Evolutionary conservation across 30 jellyfish, hydroid and myxozoan genomes (phyloP), one percentile per base, ranked within the genome.

Genomic region (Morbakka virulenta): DNA sequence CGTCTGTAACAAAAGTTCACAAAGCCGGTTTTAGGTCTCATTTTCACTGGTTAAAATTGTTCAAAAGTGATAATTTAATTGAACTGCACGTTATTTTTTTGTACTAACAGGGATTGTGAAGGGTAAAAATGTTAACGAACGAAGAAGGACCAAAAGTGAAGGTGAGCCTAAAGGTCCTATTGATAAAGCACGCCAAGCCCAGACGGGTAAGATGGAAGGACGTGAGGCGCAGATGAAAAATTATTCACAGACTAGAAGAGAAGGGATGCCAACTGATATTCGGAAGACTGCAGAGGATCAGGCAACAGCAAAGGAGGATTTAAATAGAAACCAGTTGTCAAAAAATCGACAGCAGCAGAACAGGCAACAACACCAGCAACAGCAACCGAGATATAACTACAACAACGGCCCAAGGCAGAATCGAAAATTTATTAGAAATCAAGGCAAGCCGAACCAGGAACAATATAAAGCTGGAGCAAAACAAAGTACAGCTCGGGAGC

Each of bases 91-190:
- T n/a, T n/a, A n/a, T n/a, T n/a, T n/a, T n/a, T n/a, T n/a, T n/a
- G n/a, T n/a, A n/a, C n/a, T n/a, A n/a, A n/a, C 11, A 57, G 71
- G 71, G 4, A 11, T 4, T 13, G 71, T 75, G 20, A 67, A 85
- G 41, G 85, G 89, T 35, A 78, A 64, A 1, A 74, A 28, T 25
- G 85, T 72, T 2, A 80, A 67, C 17, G 51, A 52, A 3, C 66
- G 95, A 23, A 50, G 81, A 47, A 68, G 96, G 66, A 48, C 91
- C 72, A 65, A 50, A 3, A 84, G 95, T 67, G 95, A 74, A 75
- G 89, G 95, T n/a, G 95, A 84, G 70, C 53, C 63, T 21, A 67
- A 53, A 31, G 89, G 84, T 13, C 33, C 24, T 52, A 64, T 25
- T 9, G 89, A 87, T 67, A 48, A 32, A 21, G 11, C 2, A 20